These are phyloP conservation scores for Melanogrammus aeglefinus DNA, from an alignment of 2,797 vertebrate genomes.

Conservation along the genomic window DNA sequence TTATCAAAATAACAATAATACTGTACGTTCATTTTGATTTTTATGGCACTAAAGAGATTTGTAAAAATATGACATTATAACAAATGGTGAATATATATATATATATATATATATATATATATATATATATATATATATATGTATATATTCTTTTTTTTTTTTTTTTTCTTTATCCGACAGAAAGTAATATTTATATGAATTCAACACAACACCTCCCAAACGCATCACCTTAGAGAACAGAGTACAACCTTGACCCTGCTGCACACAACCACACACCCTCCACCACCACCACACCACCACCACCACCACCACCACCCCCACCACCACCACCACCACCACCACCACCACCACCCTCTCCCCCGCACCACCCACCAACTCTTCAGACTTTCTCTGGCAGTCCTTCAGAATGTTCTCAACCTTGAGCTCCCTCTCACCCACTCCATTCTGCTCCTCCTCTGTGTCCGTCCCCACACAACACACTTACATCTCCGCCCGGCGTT, in stretches of 20 bases:
- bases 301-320: too few relatives aligned
- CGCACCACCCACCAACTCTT: constrained; percentile 22
- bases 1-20: neutral
- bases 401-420: constrained; percentile 48
- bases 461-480: constrained; percentile 21
- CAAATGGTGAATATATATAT: neutral
- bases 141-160: neutral
- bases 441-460: constrained; percentile 40
- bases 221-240: neutral
- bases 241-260: neutral
- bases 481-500: constrained; percentile 15
- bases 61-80: neutral
- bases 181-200: neutral
- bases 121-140: too few relatives aligned
- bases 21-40: neutral
- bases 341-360: neutral
- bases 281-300: neutral
- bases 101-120: too few relatives aligned
- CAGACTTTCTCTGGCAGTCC: constrained; percentile 55
- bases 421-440: constrained; percentile 36
- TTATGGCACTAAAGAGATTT: neutral
- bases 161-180: neutral
- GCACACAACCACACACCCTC: neutral
- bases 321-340: neutral
- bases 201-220: neutral